phyloP scores from a whole-genome alignment of 2,113 vertebrate species.

The Callochromis pleurospilus region DNA sequence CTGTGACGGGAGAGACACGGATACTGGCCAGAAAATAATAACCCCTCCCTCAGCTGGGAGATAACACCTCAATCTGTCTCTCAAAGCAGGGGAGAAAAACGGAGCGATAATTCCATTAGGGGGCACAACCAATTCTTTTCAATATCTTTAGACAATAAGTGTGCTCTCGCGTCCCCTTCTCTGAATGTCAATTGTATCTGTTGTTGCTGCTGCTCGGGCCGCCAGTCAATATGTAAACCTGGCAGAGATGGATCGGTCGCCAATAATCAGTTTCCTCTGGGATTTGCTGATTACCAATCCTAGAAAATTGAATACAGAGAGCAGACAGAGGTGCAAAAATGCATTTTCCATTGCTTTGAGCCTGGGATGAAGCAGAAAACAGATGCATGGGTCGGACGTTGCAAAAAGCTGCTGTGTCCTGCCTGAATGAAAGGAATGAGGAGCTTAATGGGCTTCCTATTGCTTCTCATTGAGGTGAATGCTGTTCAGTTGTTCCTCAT shows the following conservation, averaged over 20 bases:
- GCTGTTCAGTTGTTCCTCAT: background rate
- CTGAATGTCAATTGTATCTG: slow-evolving; percentile 11
- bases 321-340: background rate
- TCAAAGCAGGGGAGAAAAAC: slow-evolving; percentile 1
- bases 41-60: slow-evolving; percentile 23
- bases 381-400: background rate
- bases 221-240: background rate
- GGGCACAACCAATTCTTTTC: slow-evolving; percentile 3
- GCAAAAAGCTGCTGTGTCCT: background rate
- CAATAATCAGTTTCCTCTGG: slow-evolving; percentile 14
- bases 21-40: slow-evolving; percentile 35
- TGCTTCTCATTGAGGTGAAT: background rate
- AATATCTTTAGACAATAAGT: background rate
- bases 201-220: background rate
- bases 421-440: background rate
- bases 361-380: background rate
- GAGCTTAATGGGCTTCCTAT: background rate
- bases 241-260: background rate
- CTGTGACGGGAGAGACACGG: background rate
- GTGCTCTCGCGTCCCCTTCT: background rate
- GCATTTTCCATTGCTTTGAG: background rate
- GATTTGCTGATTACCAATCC: slow-evolving; percentile 4
- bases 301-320: background rate
- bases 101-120: slow-evolving; percentile 15
- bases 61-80: slow-evolving; percentile 49